Conservation (phyloP, 2,797 vertebrate species). For the Triplophysa bombifrons region DNA sequence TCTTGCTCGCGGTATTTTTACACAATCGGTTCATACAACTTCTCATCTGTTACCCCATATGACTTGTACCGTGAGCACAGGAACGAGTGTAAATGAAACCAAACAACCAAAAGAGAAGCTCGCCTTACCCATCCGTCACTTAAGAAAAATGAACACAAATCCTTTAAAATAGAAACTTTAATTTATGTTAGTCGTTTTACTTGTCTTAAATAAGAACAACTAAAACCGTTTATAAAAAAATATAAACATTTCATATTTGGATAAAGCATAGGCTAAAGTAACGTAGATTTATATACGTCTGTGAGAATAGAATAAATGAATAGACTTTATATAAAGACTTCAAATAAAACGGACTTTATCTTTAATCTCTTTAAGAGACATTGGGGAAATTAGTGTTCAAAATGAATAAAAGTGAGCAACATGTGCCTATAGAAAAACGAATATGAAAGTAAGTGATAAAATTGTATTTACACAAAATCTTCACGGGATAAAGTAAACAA, state of each 20-base stretch:
- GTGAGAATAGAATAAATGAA: neutral
- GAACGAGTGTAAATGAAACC: slow-evolving; percentile 5
- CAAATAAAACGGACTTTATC: neutral
- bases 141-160: neutral
- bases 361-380: neutral
- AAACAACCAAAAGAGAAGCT: slow-evolving; percentile 28
- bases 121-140: neutral
- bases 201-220: neutral
- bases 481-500: neutral
- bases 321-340: too few relatives aligned
- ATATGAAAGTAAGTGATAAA: slow-evolving; percentile 20
- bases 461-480: neutral
- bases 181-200: slow-evolving; percentile 9
- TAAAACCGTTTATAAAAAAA: neutral
- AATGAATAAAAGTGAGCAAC: slow-evolving; percentile 28
- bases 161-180: neutral
- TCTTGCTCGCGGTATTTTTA: slow-evolving; percentile 18
- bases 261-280: neutral
- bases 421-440: slow-evolving; percentile 27
- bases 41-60: slow-evolving; percentile 23
- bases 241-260: neutral
- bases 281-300: neutral
- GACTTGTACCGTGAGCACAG: slow-evolving; percentile 2
- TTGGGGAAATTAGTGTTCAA: neutral
- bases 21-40: slow-evolving; percentile 23